These are phyloP conservation scores for Motacilla alba DNA, from an alignment of 2,113 vertebrate species.

Conservation along the genomic window DNA sequence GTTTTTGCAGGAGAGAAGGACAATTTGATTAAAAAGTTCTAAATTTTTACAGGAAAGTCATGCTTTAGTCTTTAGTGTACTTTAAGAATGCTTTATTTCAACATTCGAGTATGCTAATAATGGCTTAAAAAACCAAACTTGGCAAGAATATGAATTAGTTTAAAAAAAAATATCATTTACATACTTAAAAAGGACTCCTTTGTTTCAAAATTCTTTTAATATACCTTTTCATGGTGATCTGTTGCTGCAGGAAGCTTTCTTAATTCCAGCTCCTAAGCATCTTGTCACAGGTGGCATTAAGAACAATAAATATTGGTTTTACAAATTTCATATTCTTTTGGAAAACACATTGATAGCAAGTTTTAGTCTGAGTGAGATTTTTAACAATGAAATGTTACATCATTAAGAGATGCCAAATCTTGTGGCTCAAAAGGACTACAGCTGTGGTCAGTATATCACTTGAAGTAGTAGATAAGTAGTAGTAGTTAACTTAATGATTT, in stretches of 20 bases:
- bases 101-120: background rate
- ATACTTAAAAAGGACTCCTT: background rate
- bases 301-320: background rate
- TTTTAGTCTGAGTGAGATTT: background rate
- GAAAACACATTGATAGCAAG: background rate
- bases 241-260: background rate
- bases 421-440: background rate
- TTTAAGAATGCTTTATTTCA: background rate
- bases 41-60: background rate
- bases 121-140: background rate
- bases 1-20: background rate
- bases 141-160: background rate
- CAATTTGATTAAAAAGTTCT: background rate
- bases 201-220: background rate
- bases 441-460: background rate
- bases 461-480: background rate
- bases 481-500: too few relatives aligned
- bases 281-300: background rate
- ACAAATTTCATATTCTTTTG: background rate
- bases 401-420: background rate
- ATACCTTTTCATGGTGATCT: background rate
- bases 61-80: background rate
- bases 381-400: background rate
- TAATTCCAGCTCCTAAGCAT: background rate
- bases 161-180: background rate